Evolutionary conservation across 2,113 vertebrate genomes (phyloP).

Genomic region (Corythaixoides concolor): DNA sequence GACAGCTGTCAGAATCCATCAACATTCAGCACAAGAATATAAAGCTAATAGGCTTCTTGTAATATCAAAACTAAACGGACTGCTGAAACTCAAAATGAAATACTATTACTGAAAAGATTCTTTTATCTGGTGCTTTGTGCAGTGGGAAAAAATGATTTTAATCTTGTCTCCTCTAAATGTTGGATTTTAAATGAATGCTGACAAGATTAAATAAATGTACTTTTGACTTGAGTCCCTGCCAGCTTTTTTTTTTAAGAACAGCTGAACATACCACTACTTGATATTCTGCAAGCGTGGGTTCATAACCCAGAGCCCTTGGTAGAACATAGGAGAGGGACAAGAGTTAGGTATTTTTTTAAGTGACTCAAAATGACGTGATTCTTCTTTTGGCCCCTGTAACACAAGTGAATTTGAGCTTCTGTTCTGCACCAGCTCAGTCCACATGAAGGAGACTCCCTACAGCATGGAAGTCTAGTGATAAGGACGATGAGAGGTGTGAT

Average conservation of each 20-base stretch:
- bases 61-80: constrained; percentile 66
- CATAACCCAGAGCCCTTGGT: not conserved
- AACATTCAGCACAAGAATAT: constrained; percentile 54
- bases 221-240: constrained; percentile 15
- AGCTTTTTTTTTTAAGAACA: not conserved
- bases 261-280: not conserved
- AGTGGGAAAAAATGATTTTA: constrained; percentile 63
- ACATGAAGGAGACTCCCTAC: not conserved
- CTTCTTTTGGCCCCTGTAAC: not conserved
- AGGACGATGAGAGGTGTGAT: not conserved
- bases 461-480: not conserved
- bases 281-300: not conserved
- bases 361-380: not conserved
- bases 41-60: constrained; percentile 70
- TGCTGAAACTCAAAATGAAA: constrained; percentile 67
- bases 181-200: constrained; percentile 65
- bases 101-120: constrained; percentile 69
- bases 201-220: constrained; percentile 65
- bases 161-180: constrained; percentile 42
- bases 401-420: not conserved
- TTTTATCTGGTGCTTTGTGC: constrained; percentile 69
- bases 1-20: constrained; percentile 73
- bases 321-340: not conserved
- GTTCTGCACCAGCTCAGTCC: not conserved
- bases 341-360: not conserved